Evolutionary conservation across 2,113 vertebrate genomes (phyloP).

Genomic region (Oryzias melastigma): DNA sequence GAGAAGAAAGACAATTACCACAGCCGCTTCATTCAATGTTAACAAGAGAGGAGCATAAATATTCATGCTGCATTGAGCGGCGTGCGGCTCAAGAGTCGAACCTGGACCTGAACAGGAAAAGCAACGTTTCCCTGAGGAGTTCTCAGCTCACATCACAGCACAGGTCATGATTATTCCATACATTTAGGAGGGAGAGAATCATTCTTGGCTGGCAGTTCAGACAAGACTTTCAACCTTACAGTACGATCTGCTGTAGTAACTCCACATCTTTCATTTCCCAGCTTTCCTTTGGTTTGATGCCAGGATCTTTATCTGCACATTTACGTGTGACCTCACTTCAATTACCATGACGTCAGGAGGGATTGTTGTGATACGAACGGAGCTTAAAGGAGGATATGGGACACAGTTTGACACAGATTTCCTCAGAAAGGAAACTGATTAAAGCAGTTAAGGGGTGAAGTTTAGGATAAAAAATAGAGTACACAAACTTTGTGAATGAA

Average conservation of each 20-base stretch:
- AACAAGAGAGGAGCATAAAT: conserved; percentile 55
- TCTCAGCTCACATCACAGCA: neutral
- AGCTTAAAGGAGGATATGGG: conserved; percentile 2
- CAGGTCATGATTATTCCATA: conserved; percentile 19
- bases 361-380: conserved; percentile 10
- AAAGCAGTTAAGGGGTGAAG: conserved; percentile 50
- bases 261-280: conserved; percentile 19
- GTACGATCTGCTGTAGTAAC: conserved; percentile 13
- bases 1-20: conserved; percentile 49
- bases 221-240: neutral
- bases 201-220: conserved; percentile 6
- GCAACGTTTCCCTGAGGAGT: conserved; percentile 13
- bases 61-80: conserved; percentile 45
- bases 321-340: conserved; percentile 24
- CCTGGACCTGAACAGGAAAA: conserved; percentile 5
- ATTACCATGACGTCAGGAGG: conserved; percentile 45
- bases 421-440: conserved; percentile 42
- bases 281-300: conserved; percentile 1
- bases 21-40: conserved; percentile 52
- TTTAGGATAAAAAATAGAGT: conserved; percentile 26
- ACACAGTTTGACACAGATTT: conserved; percentile 52
- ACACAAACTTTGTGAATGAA: conserved; percentile 26
- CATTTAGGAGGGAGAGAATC: conserved; percentile 1
- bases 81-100: neutral
- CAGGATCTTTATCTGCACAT: conserved; percentile 11